Percentiles rank a stretch among this genome's conserved stretches.
Evolutionary conservation across 2,888 invertebrate genomes (phyloP).

Genomic region (Cistogaster globosa): DNA sequence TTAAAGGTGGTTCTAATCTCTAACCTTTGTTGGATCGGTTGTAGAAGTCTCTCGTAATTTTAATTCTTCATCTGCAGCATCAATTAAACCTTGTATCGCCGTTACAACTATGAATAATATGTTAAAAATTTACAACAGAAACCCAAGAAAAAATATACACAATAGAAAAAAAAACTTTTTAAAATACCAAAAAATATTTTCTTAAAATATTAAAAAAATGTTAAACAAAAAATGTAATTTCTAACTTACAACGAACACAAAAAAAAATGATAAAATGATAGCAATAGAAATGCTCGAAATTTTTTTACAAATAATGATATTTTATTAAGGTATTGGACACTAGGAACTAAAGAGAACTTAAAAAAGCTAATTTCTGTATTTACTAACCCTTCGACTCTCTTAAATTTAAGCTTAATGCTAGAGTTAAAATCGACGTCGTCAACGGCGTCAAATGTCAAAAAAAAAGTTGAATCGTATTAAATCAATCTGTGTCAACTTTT

Average conservation of each 20-base stretch:
- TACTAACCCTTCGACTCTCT: too few species aligned
- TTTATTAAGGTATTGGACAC: neutral
- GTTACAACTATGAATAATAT: conserved; percentile 80
- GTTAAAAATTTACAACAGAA: conserved; percentile 50
- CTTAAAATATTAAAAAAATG: conserved; percentile 3
- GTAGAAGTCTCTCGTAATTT: conserved; percentile 82
- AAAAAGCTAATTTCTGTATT: too few species aligned
- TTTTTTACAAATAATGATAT: conserved; percentile 22
- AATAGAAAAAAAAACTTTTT: conserved; percentile 28
- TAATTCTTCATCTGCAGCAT: conserved; percentile 83
- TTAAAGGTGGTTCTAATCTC: conserved; percentile 74
- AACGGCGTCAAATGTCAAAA: too few species aligned
- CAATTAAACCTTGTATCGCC: conserved; percentile 84
- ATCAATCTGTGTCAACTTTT: too few species aligned
- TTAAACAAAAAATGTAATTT: neutral
- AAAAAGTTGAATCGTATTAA: too few species aligned
- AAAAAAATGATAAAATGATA: conserved; percentile 17
- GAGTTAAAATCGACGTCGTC: too few species aligned
- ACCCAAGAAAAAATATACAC: conserved; percentile 51
- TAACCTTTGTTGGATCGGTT: conserved; percentile 82
- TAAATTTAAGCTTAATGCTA: too few species aligned
- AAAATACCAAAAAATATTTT: conserved; percentile 47
- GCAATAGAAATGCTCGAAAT: neutral
- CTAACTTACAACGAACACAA: conserved; percentile 4
- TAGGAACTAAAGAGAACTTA: too few species aligned